Evolutionary conservation across 2,797 vertebrate genomes (phyloP).

Genomic region (Pseudopleuronectes americanus): DNA sequence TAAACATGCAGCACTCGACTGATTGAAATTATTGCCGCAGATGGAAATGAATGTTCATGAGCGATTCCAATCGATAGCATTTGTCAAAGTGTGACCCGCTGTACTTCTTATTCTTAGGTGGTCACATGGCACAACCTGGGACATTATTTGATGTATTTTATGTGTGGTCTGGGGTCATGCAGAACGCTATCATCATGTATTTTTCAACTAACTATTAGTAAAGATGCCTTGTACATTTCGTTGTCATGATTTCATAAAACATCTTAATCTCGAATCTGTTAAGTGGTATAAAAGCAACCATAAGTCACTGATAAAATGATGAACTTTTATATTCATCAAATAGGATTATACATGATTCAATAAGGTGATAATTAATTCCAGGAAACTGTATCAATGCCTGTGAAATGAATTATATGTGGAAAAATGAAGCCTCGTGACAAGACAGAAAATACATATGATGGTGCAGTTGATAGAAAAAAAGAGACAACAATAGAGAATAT

Average conservation of each 20-base stretch:
- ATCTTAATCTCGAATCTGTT: conserved; percentile 32
- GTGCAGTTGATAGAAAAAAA: too few species aligned
- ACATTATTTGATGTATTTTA: conserved; percentile 7
- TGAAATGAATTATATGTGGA: conserved; percentile 8
- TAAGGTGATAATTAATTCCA: conserved; percentile 31
- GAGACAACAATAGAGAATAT: too few species aligned
- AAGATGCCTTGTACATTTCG: conserved; percentile 39
- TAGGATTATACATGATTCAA: conserved; percentile 34
- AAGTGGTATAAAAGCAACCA: too few species aligned
- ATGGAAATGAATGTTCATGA: conserved; percentile 9
- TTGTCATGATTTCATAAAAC: conserved; percentile 49
- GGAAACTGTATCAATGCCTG: conserved; percentile 14
- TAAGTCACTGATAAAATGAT: too few species aligned
- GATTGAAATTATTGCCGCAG: conserved; percentile 29
- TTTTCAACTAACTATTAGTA: conserved; percentile 22
- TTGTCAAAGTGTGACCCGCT: background rate
- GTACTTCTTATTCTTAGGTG: background rate
- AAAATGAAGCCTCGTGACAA: background rate
- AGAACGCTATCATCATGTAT: conserved; percentile 16
- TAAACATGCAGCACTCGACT: conserved; percentile 13
- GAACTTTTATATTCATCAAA: too few species aligned
- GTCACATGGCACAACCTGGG: background rate
- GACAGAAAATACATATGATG: too few species aligned
- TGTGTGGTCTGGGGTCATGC: conserved; percentile 13
- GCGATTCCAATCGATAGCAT: background rate